Evolutionary conservation across 53 echinoderm and acorn worm genomes (phyloP).

Genomic region (Holothuria leucospilota): DNA sequence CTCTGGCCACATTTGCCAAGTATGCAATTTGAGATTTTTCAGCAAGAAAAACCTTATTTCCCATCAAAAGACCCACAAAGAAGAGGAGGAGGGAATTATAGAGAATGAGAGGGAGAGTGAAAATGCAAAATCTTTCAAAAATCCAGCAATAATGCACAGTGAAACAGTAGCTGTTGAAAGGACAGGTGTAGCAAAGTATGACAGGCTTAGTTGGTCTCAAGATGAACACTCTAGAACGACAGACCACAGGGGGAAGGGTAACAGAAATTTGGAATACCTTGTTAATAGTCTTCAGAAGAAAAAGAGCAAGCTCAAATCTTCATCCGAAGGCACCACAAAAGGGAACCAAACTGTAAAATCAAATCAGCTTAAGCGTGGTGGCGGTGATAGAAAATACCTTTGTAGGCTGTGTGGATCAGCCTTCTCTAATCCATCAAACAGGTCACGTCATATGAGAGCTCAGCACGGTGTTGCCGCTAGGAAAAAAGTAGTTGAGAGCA

Average conservation of each 20-base stretch:
- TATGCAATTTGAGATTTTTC: constrained; percentile 53
- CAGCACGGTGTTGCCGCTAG: constrained; percentile 15
- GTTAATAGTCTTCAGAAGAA: constrained; percentile 7
- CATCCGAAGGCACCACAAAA: too few species aligned
- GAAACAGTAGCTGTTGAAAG: too few species aligned
- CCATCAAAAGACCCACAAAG: constrained; percentile 45
- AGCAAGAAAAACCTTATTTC: constrained; percentile 42
- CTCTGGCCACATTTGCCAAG: constrained; percentile 6
- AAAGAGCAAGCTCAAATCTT: not conserved
- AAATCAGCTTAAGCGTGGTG: not conserved
- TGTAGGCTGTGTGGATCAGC: constrained; percentile 26
- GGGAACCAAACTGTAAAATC: not conserved
- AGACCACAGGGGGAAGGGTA: not conserved
- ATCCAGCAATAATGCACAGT: too few species aligned
- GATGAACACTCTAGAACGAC: not conserved
- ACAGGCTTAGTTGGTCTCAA: too few species aligned
- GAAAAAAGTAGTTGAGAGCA: constrained; percentile 33
- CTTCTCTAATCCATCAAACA: constrained; percentile 38
- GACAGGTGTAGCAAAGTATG: too few species aligned
- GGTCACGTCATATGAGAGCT: constrained; percentile 40
- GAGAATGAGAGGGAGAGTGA: too few species aligned
- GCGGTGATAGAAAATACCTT: constrained; percentile 5
- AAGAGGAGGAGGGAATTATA: not conserved
- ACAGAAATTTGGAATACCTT: not conserved
- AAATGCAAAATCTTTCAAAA: too few species aligned